phyloP scores from a whole-genome alignment of 2,888 invertebrate species.

The Quadroppia sp. region DNA sequence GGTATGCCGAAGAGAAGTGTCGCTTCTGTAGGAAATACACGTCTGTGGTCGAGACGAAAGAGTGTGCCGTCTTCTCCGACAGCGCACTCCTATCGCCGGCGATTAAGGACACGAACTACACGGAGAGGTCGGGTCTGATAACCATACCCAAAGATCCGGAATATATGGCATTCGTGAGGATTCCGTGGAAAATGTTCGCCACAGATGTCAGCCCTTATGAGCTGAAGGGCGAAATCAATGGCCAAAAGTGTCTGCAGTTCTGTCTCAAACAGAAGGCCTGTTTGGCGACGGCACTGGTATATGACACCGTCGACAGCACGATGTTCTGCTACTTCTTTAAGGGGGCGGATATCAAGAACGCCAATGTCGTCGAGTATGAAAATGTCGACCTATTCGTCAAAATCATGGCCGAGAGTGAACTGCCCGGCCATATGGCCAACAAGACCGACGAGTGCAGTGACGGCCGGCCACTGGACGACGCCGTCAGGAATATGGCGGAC shows the following conservation, averaged over 20 bases:
- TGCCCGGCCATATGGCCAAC: not conserved
- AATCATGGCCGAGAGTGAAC: not conserved
- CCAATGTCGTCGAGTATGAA: constrained; percentile 7
- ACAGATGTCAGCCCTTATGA: constrained; percentile 14
- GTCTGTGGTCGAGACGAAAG: constrained; percentile 17
- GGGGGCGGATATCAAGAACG: not conserved
- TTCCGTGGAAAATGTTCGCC: constrained; percentile 33
- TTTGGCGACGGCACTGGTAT: not conserved
- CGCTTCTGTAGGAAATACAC: constrained; percentile 16
- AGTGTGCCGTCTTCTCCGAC: constrained; percentile 35
- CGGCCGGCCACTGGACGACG: not conserved
- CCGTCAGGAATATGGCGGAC: not conserved
- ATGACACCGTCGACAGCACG: not conserved
- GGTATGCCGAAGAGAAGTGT: constrained; percentile 17
- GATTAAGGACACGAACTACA: constrained; percentile 10
- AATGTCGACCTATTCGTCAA: constrained; percentile 20
- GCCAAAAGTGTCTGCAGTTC: constrained; percentile 21
- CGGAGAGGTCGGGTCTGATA: constrained; percentile 15
- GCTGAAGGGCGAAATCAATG: constrained; percentile 29
- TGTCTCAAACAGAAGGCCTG: constrained; percentile 6
- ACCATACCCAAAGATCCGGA: constrained; percentile 16
- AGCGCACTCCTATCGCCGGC: constrained; percentile 20
- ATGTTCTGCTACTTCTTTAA: constrained; percentile 27
- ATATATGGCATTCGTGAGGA: constrained; percentile 36
- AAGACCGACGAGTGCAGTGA: not conserved